Evolutionary conservation across 2,113 vertebrate species (phyloP).

Genomic region (Apodemus sylvaticus): DNA sequence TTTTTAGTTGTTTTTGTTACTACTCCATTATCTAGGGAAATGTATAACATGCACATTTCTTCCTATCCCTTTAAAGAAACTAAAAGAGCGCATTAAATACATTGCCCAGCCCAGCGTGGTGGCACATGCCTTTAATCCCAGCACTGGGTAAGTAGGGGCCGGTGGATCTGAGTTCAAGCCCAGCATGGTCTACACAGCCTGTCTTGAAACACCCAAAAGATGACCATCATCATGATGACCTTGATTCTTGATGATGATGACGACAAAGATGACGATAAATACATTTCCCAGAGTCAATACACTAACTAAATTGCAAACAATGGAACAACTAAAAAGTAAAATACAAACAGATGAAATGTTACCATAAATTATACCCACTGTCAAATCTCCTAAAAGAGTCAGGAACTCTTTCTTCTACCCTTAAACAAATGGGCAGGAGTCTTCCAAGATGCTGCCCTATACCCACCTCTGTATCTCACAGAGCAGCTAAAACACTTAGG

Average conservation of each 20-base stretch:
- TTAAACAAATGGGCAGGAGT: background rate
- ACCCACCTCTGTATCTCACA: background rate
- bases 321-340: background rate
- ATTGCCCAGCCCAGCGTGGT: background rate
- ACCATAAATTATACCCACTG: background rate
- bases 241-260: too few species aligned
- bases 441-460: background rate
- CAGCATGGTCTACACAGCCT: background rate
- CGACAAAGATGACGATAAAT: background rate
- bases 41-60: background rate
- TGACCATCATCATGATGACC: too few species aligned
- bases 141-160: background rate
- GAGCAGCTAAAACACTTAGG: background rate
- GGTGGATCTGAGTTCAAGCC: background rate
- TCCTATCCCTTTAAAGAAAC: background rate
- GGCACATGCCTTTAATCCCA: background rate
- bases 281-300: background rate
- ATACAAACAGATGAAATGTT: background rate
- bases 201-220: background rate
- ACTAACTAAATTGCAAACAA: slow-evolving; percentile 17
- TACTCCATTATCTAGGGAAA: slow-evolving; percentile 8
- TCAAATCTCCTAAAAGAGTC: background rate
- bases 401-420: background rate
- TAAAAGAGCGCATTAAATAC: slow-evolving; percentile 32
- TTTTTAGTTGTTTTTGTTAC: slow-evolving; percentile 11